phyloP scores from a whole-genome alignment of 2,113 vertebrate genomes.

The Gadus chalcogrammus region DNA sequence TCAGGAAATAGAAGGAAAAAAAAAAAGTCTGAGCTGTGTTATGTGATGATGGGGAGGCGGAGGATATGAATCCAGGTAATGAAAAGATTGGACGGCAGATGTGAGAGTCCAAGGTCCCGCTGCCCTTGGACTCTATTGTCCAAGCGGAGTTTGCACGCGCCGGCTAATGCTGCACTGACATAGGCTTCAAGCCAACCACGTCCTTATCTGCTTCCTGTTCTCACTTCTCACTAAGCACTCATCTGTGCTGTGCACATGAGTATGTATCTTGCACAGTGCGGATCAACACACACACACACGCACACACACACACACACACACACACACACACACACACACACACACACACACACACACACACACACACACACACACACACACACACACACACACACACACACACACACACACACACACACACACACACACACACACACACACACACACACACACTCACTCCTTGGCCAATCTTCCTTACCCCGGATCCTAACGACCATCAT shows the following conservation, averaged over 20 bases:
- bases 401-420: too few relatives aligned
- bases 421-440: too few relatives aligned
- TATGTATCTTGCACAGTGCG: too few relatives aligned
- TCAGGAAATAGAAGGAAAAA: neutral
- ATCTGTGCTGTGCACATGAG: neutral
- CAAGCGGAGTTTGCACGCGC: neutral
- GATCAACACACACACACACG: too few relatives aligned
- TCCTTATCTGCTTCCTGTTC: slow-evolving; percentile 12
- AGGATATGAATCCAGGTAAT: slow-evolving; percentile 13
- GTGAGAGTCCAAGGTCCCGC: slow-evolving; percentile 35
- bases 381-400: too few relatives aligned
- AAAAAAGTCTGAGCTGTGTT: too few relatives aligned
- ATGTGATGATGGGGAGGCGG: slow-evolving; percentile 4
- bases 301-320: too few relatives aligned
- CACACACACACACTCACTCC: neutral
- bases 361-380: too few relatives aligned
- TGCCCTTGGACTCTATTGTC: slow-evolving; percentile 39
- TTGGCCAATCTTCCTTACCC: neutral
- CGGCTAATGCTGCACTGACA: neutral
- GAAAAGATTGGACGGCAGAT: slow-evolving; percentile 44
- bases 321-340: too few relatives aligned
- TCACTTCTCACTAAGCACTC: neutral
- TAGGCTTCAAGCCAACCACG: slow-evolving; percentile 19
- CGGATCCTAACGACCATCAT: neutral
- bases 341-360: too few relatives aligned